Evolutionary conservation across 2,113 vertebrate species (phyloP), one percentile per base, ranked within the genome.

Genomic region (Ariopsis seemanni): DNA sequence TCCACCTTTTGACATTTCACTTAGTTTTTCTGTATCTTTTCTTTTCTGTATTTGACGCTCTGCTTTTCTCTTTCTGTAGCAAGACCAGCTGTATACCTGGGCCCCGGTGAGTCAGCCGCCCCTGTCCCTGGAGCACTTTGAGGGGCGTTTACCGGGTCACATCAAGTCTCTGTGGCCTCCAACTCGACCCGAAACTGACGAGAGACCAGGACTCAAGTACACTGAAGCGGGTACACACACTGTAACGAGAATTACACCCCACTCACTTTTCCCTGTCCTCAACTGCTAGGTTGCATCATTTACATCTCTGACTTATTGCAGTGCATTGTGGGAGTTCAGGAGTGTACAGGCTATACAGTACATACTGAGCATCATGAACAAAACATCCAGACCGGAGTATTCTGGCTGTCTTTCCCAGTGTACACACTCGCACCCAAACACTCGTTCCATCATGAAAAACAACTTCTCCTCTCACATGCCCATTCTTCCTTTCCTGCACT

Each of bases 71-170:
- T 88, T 30, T 88, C 50, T 78, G 20, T 91, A 99, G 97, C 97
- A 98, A 93, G 96, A 99, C 92, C 97, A 98, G 89, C 94, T 99
- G 89, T 98, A 99, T 48, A 99, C 97, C 30, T 99, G 98, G 97
- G 97, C 98, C 85, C 96, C 97, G 10, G 97, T 99, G 65, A 98
- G 94, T 91, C 98, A 99, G 93, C 97, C 97, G 0, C 93, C 96
- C 55, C 95, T 97, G 89, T 97, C 96, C 2, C 84, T 96, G 87
- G 97, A 98, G 90, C 95, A 94, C 57, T 85, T 94, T 0, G 97
- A 97, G 89, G 96, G 95, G 14, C 97, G 93, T 86, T 94, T 96
- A 92, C 96, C 95, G 48, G 95, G 96, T 86, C 95, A 95, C 92
- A 93, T 93, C 87, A 95, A 93, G 34, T 92, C 95, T 2, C 88